Evolutionary conservation across 2,888 invertebrate species (phyloP), one percentile per base, ranked within the genome.

Genomic region (Lasioglossum oenotherae): DNA sequence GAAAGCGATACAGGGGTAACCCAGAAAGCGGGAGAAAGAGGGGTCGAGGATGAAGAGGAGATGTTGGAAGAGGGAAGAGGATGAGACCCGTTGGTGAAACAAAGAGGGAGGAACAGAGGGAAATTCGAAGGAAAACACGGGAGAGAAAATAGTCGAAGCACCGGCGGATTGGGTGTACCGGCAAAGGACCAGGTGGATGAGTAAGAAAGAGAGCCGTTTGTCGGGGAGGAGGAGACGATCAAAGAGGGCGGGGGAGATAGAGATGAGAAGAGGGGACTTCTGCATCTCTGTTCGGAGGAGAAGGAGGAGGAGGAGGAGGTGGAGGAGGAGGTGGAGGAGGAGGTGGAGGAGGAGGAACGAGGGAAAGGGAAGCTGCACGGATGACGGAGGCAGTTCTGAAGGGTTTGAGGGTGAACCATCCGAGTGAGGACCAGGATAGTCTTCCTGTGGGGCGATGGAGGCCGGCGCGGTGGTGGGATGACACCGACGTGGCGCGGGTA

Each of bases 361-460:
- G 38, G 73, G n/a, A 76, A 38, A 73, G 78, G 31, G 84, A 69
- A 69, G 80, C 60, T 78, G 86, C 75, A 84, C 81, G 82, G 84
- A 87, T 85, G 88, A 84, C 80, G 87, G 84, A 79, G 87, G 87
- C 84, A 82, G 90, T 74, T 84, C 80, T 76, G 82, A 84, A 88
- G 88, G 89, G 89, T 80, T 84, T 85, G 90, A 92, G 92, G 92
- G 92, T 91, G 92, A 92, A 86, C 87, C 90, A 84, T 85, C 85
- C 81, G 81, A 81, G 88, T 73, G 89, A 89, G 90, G 90, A 91
- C 89, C 90, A 89, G 87, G 82, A 86, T 80, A 77, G 84, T 88
- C 80, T 81, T 86, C 80, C 73, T 74, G 87, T 74, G 82, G 82
- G 82, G 83, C 79, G 82, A 87, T 78, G 85, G 84, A 81, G 84